Percentiles rank a stretch among this genome's conserved stretches.
Evolutionary conservation across 53 echinoderm and acorn worm species (phyloP).

Genomic region (Hippasteria phrygiana): DNA sequence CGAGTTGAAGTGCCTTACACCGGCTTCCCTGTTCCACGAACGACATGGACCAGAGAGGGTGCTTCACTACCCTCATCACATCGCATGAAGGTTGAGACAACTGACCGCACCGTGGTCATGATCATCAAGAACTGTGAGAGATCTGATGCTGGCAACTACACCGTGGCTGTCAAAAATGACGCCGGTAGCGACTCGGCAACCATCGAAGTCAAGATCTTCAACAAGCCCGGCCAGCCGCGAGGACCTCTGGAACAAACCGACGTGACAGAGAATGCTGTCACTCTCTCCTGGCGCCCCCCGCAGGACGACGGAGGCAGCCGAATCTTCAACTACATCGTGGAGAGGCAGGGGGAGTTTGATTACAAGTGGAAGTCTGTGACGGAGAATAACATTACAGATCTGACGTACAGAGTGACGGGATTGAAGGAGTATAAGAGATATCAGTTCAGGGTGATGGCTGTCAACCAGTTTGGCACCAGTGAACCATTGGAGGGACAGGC

Average conservation of each 20-base stretch:
- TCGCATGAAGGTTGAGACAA: slow-evolving; percentile 83
- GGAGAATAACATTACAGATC: slow-evolving; percentile 84
- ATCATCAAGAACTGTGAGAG: slow-evolving; percentile 81
- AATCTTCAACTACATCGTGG: slow-evolving; percentile 92
- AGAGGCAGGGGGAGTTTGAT: slow-evolving; percentile 93
- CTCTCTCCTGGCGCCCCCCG: slow-evolving; percentile 93
- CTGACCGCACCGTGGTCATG: slow-evolving; percentile 71
- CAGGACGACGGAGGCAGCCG: slow-evolving; percentile 94
- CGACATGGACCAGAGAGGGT: slow-evolving; percentile 89
- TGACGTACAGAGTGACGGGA: slow-evolving; percentile 85
- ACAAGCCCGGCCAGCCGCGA: slow-evolving; percentile 87
- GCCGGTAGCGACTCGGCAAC: slow-evolving; percentile 86
- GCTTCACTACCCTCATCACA: slow-evolving; percentile 70
- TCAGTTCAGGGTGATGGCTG: slow-evolving; percentile 88
- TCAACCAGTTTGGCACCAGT: slow-evolving; percentile 95
- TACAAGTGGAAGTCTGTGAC: slow-evolving; percentile 92
- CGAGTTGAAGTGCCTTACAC: slow-evolving; percentile 84
- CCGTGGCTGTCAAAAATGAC: slow-evolving; percentile 80
- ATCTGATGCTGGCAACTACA: slow-evolving; percentile 82
- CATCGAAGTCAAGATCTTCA: slow-evolving; percentile 81
- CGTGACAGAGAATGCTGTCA: slow-evolving; percentile 90
- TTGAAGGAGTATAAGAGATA: slow-evolving; percentile 94
- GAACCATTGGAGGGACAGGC: slow-evolving; percentile 94
- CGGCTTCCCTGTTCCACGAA: slow-evolving; percentile 85
- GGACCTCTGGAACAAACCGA: slow-evolving; percentile 91